A percentile compares a stretch with the other conserved stretches of the same genome.
These are phyloP conservation scores for Cheilosia pagana DNA, from an alignment of 2,888 invertebrate species.

Conservation along the genomic window DNA sequence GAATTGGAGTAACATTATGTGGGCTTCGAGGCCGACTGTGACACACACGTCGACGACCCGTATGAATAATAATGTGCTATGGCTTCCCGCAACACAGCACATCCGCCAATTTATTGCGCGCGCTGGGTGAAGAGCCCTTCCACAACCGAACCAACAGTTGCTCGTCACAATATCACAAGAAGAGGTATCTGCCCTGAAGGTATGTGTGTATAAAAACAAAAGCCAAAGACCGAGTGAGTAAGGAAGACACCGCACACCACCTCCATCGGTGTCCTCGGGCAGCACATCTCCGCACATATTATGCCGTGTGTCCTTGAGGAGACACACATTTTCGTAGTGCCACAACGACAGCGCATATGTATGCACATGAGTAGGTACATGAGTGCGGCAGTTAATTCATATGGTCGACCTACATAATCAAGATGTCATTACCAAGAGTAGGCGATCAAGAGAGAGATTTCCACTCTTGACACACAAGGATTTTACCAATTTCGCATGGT, in stretches of 20 bases:
- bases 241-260: not conserved
- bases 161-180: not conserved
- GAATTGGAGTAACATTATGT: constrained; percentile 59
- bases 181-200: not conserved
- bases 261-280: not conserved
- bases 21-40: constrained; percentile 31
- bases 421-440: constrained; percentile 73
- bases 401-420: constrained; percentile 67
- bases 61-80: constrained; percentile 65
- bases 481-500: constrained; percentile 21
- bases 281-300: constrained; percentile 8
- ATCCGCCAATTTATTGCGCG: constrained; percentile 17
- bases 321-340: constrained; percentile 20
- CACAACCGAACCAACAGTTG: not conserved
- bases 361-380: constrained; percentile 37
- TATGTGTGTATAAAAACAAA: constrained; percentile 7
- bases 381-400: constrained; percentile 53
- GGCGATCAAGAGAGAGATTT: constrained; percentile 53
- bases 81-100: constrained; percentile 5
- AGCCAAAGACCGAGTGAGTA: constrained; percentile 55
- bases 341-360: constrained; percentile 14
- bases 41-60: constrained; percentile 40
- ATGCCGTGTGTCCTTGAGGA: constrained; percentile 56
- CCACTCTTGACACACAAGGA: constrained; percentile 9
- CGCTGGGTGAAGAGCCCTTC: not conserved